Base-by-base conservation (phyloP, 2,797 vertebrate species). In the Hippopotamyrus pictus region DNA sequence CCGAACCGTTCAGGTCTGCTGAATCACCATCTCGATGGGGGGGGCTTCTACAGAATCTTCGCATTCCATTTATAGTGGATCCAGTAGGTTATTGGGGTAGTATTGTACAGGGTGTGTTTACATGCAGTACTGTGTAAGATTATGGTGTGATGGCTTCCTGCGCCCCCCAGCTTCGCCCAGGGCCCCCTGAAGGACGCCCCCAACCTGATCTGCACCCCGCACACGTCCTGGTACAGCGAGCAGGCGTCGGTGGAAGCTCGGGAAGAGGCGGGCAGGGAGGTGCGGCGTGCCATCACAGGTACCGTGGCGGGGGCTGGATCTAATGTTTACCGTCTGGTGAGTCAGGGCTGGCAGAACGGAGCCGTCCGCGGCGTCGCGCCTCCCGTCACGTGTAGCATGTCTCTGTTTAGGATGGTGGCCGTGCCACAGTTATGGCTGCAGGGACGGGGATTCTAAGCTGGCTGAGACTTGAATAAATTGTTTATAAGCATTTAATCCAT, bases 201-300 rank as follows among this genome's bases (percentile, higher is more conserved):
- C 53, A 97, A 97, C 90, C 93, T 97, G 92, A 96, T 97, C 92
- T 97, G 96, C 92, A 97, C 96, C 90, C 96, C 96, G 88, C 96
- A 97, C 91, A 95, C 96, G 88, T 95, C 96, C 90, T 97, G 96
- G 96, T 97, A 96, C 93, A 97, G 96, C 89, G 96, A 97, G 90
- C 96, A 97, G 92, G 96, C 96, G 89, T 96, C 96, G 89, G 95
- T 96, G 89, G 96, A 97, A 91, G 95, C 95, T 86, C 94, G 96
- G 90, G 96, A 97, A 91, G 96, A 97, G 11, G 96, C 96, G 50
- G 96, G 96, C 89, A 95, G 96, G 91, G 96, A 97, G 92, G 95
- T 97, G 86, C 95, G 96, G 91, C 94, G 96, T 92, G 96, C 96
- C 90, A 97, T 97, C 91, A 96, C 96, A 95, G 96, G 96, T 97